phyloP scores from a whole-genome alignment of 2,797 vertebrate species.

The Onychomys torridus region DNA sequence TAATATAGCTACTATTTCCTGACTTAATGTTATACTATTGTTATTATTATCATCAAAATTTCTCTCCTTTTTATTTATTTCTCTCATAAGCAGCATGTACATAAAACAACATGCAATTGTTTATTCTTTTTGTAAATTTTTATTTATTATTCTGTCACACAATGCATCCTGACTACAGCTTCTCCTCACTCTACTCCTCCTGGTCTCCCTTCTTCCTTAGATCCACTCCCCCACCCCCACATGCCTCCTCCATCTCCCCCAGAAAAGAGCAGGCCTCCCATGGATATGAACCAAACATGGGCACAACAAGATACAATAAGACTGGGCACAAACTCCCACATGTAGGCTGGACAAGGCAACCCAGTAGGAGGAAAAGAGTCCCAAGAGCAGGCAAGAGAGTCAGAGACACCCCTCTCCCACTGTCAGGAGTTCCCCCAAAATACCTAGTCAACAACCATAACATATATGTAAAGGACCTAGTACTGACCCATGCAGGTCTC shows the following conservation, averaged over 20 bases:
- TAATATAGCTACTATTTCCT: not conserved
- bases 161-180: too few relatives aligned
- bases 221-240: not conserved
- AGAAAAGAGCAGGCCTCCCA: not conserved
- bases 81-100: not conserved
- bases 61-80: slow-evolving; percentile 5
- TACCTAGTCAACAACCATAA: not conserved
- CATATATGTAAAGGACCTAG: not conserved
- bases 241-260: accelerated
- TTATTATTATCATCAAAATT: not conserved
- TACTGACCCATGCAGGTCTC: not conserved
- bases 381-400: not conserved
- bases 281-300: not conserved
- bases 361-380: not conserved
- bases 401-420: too few relatives aligned
- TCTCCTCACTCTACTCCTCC: too few relatives aligned
- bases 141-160: not conserved
- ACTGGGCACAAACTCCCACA: not conserved
- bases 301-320: not conserved
- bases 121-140: too few relatives aligned
- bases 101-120: not conserved
- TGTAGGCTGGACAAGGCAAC: not conserved
- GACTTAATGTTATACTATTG: not conserved
- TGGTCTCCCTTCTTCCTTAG: not conserved
- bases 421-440: not conserved